Percentiles rank a stretch among this genome's conserved stretches.
Conservation (phyloP, 2,113 vertebrate genomes). For the Chaetorhynchus papuensis region DNA sequence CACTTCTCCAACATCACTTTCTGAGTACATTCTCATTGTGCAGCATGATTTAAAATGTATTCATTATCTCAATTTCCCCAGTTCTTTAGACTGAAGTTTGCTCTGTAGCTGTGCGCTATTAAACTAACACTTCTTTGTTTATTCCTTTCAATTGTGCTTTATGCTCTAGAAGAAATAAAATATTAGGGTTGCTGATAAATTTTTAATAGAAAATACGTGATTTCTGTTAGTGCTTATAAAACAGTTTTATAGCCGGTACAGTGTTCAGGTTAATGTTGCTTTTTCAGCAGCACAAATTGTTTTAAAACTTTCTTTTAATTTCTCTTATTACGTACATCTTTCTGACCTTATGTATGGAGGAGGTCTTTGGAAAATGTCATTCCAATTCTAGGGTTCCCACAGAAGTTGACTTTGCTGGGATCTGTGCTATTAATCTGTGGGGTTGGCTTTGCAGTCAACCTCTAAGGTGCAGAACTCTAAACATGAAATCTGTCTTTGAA, state of each 20-base stretch:
- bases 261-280: background rate
- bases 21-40: background rate
- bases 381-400: background rate
- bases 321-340: background rate
- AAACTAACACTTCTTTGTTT: background rate
- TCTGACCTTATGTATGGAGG: background rate
- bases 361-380: background rate
- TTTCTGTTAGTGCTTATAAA: background rate
- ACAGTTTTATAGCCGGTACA: background rate
- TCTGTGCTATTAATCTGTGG: background rate
- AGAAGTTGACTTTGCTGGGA: background rate
- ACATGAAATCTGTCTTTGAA: background rate
- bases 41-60: background rate
- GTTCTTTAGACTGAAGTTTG: background rate
- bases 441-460: background rate
- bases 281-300: background rate
- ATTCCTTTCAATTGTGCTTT: slow-evolving; percentile 25
- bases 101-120: background rate
- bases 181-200: background rate
- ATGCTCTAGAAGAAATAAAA: background rate
- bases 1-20: background rate
- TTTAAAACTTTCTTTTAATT: background rate
- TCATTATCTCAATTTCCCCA: background rate
- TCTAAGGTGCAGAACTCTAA: background rate
- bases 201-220: background rate